A percentile compares a stretch with the other conserved stretches of the same genome.
phyloP scores from a whole-genome alignment of 2,888 invertebrate genomes.

The Drosophila hamatofila region DNA sequence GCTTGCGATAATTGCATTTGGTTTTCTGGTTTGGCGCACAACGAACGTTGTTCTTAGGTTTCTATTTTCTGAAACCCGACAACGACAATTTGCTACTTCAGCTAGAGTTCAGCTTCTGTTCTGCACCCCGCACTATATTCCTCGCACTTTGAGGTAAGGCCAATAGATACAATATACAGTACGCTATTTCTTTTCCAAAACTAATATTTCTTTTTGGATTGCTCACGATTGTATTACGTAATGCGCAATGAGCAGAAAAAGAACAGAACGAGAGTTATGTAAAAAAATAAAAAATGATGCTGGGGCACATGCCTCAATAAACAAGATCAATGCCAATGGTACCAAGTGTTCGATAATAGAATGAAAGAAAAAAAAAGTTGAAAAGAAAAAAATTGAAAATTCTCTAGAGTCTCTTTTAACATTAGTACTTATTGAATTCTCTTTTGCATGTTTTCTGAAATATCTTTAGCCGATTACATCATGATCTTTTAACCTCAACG shows the following conservation, averaged over 20 bases:
- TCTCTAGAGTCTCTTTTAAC: background rate
- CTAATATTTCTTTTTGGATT: constrained; percentile 22
- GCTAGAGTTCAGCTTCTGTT: constrained; percentile 51
- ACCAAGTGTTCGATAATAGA: background rate
- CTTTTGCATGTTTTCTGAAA: background rate
- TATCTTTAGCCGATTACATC: constrained; percentile 58
- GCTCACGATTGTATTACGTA: constrained; percentile 58
- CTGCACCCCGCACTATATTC: constrained; percentile 37
- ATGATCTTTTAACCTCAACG: constrained; percentile 60
- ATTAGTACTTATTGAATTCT: background rate
- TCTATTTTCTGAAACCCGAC: constrained; percentile 47
- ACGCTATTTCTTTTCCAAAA: constrained; percentile 26
- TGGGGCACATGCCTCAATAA: constrained; percentile 27
- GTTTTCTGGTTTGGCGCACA: constrained; percentile 78
- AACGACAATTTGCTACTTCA: constrained; percentile 63
- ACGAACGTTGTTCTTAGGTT: constrained; percentile 75
- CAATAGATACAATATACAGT: constrained; percentile 8
- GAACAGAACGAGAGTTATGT: constrained; percentile 66
- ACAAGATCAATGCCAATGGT: constrained; percentile 43
- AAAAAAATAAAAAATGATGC: constrained; percentile 38
- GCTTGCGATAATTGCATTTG: constrained; percentile 69
- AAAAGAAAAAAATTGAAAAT: background rate
- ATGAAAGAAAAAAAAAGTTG: background rate
- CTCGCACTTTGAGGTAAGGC: constrained; percentile 68
- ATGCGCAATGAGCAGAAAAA: constrained; percentile 62